phyloP scores from a whole-genome alignment of 2,888 invertebrate genomes.

The Bedellia somnulentella region DNA sequence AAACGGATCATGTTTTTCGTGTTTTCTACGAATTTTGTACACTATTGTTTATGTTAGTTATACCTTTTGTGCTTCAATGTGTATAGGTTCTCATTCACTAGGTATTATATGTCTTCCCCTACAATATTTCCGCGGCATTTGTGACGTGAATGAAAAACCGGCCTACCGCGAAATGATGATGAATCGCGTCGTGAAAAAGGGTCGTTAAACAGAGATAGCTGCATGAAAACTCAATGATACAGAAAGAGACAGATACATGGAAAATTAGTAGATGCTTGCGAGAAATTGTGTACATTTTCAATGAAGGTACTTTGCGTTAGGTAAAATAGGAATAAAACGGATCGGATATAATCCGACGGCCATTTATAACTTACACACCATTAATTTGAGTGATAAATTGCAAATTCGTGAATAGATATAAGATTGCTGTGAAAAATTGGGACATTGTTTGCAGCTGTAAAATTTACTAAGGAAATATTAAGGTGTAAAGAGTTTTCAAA shows the following conservation, averaged over 20 bases:
- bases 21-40: no score
- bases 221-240: slow-evolving; percentile 14
- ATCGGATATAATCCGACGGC: slow-evolving; percentile 51
- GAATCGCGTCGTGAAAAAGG: slow-evolving; percentile 48
- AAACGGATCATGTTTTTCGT: no score
- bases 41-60: no score
- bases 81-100: no score
- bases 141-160: slow-evolving; percentile 47
- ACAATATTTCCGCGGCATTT: not conserved
- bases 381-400: slow-evolving; percentile 52
- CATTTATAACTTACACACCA: slow-evolving; percentile 61
- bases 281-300: slow-evolving; percentile 61
- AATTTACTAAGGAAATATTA: no score
- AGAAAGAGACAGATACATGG: slow-evolving; percentile 27
- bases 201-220: slow-evolving; percentile 30
- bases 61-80: no score
- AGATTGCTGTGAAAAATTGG: no score
- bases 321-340: slow-evolving; percentile 59
- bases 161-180: slow-evolving; percentile 61
- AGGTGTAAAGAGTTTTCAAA: no score
- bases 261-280: slow-evolving; percentile 53
- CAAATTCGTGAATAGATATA: slow-evolving; percentile 36
- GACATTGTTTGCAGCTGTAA: no score
- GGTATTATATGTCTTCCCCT: not conserved
- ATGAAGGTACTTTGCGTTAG: slow-evolving; percentile 56